A percentile compares a stretch with the other conserved stretches of the same genome.
phyloP scores from a whole-genome alignment of 2,113 vertebrate species.

The Oxyura jamaicensis region DNA sequence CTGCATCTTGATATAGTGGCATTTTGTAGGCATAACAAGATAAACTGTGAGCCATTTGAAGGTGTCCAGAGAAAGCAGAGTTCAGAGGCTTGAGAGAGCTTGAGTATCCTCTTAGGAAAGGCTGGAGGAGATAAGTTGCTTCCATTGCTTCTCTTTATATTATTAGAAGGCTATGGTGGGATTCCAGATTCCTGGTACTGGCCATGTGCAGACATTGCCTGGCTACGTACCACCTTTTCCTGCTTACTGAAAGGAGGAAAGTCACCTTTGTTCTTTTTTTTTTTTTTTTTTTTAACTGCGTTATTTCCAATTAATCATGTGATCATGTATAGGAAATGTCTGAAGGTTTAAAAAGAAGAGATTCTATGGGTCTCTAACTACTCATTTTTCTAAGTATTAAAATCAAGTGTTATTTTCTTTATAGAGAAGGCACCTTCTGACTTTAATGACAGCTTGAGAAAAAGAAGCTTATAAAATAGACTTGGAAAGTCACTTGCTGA shows the following conservation, averaged over 20 bases:
- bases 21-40: not conserved
- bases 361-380: not conserved
- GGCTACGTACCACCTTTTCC: accelerated
- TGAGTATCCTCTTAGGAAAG: not conserved
- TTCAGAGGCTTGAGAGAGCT: accelerated
- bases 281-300: not conserved
- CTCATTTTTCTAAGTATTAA: not conserved
- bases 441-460: not conserved
- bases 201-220: accelerated
- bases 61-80: not conserved
- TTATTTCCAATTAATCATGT: not conserved
- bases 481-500: not conserved
- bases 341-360: not conserved
- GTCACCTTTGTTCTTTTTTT: not conserved
- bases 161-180: accelerated
- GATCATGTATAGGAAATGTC: not conserved
- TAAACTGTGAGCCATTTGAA: not conserved
- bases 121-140: not conserved
- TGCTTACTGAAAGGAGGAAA: not conserved
- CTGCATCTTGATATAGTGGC: not conserved
- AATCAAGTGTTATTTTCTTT: not conserved
- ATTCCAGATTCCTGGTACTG: not conserved
- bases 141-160: not conserved
- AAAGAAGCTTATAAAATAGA: not conserved
- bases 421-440: not conserved